These are phyloP conservation scores for Eulemur macaco DNA, from an alignment of 2,113 vertebrate species.

Conservation along the genomic window DNA sequence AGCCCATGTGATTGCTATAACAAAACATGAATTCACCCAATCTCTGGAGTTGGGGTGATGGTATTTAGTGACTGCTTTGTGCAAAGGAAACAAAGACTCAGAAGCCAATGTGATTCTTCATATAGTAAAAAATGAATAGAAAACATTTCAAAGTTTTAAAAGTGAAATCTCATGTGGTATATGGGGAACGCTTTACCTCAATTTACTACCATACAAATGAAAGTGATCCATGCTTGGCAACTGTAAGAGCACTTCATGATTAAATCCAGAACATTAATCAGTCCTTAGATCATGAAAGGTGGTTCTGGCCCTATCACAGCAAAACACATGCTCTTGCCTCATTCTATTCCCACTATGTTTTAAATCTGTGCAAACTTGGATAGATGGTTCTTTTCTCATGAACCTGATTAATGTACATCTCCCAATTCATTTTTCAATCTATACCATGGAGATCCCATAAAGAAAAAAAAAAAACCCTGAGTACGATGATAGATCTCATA, in stretches of 20 bases:
- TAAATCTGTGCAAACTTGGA: not conserved
- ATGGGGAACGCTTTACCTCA: not conserved
- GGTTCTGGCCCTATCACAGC: not conserved
- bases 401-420: not conserved
- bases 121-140: not conserved
- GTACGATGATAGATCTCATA: not conserved
- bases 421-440: not conserved
- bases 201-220: not conserved
- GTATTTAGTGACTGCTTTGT: not conserved
- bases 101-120: not conserved
- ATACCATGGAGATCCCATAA: not conserved
- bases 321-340: not conserved
- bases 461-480: not conserved
- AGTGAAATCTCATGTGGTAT: not conserved
- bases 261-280: not conserved
- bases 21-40: not conserved
- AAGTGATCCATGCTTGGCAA: not conserved
- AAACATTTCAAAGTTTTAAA: not conserved
- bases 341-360: not conserved
- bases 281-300: not conserved
- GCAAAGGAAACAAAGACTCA: not conserved
- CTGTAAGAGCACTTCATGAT: not conserved
- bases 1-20: not conserved
- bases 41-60: not conserved
- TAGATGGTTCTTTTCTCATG: not conserved